phyloP scores from a whole-genome alignment of 2,888 invertebrate genomes.

The Leptopilina syphax region DNA sequence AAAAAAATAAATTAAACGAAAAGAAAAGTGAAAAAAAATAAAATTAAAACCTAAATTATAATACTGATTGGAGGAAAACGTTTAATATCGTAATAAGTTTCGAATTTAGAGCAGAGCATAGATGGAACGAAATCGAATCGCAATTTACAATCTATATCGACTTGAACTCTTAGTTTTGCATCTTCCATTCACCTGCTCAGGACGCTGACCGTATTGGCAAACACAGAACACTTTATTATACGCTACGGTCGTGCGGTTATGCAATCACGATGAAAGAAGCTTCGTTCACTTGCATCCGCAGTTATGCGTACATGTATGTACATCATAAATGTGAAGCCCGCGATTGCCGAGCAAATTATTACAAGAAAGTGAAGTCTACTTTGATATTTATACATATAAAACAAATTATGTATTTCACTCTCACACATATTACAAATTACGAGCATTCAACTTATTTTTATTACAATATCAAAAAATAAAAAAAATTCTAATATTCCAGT shows the following conservation, averaged over 20 bases:
- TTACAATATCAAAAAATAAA: background rate
- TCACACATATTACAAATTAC: background rate
- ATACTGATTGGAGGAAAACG: no score
- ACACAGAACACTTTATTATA: conserved; percentile 48
- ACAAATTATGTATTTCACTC: conserved; percentile 26
- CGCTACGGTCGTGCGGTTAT: conserved; percentile 42
- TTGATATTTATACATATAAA: background rate
- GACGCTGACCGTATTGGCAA: conserved; percentile 34
- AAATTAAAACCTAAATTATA: background rate
- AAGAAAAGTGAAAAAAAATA: background rate
- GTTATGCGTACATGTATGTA: conserved; percentile 3
- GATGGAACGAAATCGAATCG: conserved; percentile 21
- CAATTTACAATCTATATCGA: background rate
- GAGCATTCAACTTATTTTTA: background rate
- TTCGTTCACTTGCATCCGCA: conserved; percentile 9
- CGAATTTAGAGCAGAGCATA: background rate
- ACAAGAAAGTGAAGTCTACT: conserved; percentile 29
- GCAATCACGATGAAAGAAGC: conserved; percentile 41
- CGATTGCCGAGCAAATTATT: conserved; percentile 15
- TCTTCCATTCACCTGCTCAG: conserved; percentile 50
- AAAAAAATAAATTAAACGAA: no score
- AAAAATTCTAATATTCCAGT: no score
- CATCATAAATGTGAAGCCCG: conserved; percentile 13
- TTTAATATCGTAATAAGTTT: background rate
- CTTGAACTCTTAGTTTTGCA: conserved; percentile 43